phyloP scores from a whole-genome alignment of 2,888 invertebrate genomes.

The Volucella zonaria region DNA sequence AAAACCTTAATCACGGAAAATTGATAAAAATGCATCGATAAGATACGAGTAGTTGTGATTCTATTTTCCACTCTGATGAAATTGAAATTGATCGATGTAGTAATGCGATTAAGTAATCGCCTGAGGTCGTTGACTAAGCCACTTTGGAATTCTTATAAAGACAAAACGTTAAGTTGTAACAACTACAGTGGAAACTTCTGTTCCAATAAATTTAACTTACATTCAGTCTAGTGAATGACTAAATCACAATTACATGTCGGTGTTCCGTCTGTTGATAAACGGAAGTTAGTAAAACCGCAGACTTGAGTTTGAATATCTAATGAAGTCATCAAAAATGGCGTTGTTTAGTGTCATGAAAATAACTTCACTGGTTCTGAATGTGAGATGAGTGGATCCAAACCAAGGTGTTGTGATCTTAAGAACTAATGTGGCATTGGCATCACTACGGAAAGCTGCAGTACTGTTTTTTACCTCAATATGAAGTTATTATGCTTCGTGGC shows the following conservation, averaged over 20 bases:
- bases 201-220: conserved; percentile 54
- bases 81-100: not conserved
- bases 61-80: conserved; percentile 23
- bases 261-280: no score
- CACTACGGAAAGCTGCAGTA: no score
- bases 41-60: conserved; percentile 21
- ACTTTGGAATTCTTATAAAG: not conserved
- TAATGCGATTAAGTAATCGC: conserved; percentile 15
- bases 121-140: conserved; percentile 42
- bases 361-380: no score
- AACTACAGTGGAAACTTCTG: conserved; percentile 24
- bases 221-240: conserved; percentile 62
- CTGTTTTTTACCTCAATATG: no score
- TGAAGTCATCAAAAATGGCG: no score
- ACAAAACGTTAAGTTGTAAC: conserved; percentile 20
- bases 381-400: no score
- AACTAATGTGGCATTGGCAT: no score
- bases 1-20: not conserved
- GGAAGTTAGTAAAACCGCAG: no score
- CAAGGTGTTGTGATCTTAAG: no score
- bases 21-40: conserved; percentile 50
- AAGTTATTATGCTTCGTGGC: no score
- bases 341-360: no score
- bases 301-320: no score
- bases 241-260: conserved; percentile 41